These are phyloP conservation scores for Cephus nigrinus DNA, from an alignment of 2,888 invertebrate genomes.

Conservation along the genomic window DNA sequence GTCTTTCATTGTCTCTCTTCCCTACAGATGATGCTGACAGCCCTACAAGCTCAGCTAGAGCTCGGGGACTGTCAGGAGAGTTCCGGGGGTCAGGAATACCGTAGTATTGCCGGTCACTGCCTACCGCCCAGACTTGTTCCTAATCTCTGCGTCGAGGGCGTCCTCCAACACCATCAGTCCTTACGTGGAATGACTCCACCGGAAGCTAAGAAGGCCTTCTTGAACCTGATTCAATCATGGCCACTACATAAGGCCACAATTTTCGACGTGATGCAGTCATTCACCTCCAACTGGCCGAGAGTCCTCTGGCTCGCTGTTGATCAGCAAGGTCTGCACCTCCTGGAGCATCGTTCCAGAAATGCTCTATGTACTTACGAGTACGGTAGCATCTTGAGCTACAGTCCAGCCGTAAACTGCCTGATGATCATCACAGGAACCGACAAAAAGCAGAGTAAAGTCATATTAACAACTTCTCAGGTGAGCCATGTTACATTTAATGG, in stretches of 20 bases:
- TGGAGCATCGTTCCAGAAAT: conserved; percentile 89
- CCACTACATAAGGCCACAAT: conserved; percentile 92
- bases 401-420: conserved; percentile 90
- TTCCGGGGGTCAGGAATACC: conserved; percentile 71
- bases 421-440: conserved; percentile 94
- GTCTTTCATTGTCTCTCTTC: not conserved
- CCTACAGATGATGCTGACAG: conserved; percentile 88
- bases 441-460: conserved; percentile 92
- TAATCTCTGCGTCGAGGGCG: conserved; percentile 82
- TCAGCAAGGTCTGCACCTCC: conserved; percentile 89
- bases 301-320: conserved; percentile 93
- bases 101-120: conserved; percentile 81
- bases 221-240: conserved; percentile 94
- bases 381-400: conserved; percentile 88
- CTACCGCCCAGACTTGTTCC: conserved; percentile 86
- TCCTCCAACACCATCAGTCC: conserved; percentile 91
- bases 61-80: conserved; percentile 83
- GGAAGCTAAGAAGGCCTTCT: conserved; percentile 91
- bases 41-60: conserved; percentile 93
- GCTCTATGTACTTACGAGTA: conserved; percentile 93
- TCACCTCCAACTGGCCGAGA: conserved; percentile 95
- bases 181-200: conserved; percentile 86
- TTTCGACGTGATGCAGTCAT: conserved; percentile 96
- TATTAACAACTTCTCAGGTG: conserved; percentile 92
- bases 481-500: conserved; percentile 17